Base-by-base conservation (phyloP, 30 jellyfish, hydroid and myxozoan genomes). In the Haliclystus octoradiatus region DNA sequence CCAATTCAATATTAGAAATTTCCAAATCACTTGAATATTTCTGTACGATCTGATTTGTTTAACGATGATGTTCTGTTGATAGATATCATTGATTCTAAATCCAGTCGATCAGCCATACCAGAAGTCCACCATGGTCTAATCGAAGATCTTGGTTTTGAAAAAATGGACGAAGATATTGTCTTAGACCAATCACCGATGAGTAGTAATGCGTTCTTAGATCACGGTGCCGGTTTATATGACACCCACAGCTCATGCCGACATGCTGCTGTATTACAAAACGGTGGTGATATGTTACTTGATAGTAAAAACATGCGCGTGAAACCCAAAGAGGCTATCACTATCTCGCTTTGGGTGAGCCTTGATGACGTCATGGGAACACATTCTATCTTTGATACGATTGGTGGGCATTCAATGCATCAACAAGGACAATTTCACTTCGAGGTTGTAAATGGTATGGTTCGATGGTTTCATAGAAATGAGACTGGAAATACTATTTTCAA, bases 401-500 rank as follows among this genome's bases (percentile, higher is more conserved):
- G 98, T 0, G 83, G 84, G 32, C 82, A 82, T 40, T 89, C 98
- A 2, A 60, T 34, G 27, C 98, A 89, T 47, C 78, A 62, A 1
- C 70, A 71, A 25, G 98, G 98, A 15, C 98, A 81, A 51, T 89
- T 75, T 71, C 98, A 89, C 75, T 89, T 89, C 67, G 98, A 89
- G 71, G 68, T 89, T 29, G 94, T 89, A n/a, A 94, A 94, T 22
- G 98, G 98, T 3, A 95, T 85, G 60, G 98, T 89, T 1, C 69
- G 98, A 32, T 89, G 98, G 98, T 89, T 89, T 71, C 98, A 89
- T 57, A 62, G 98, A 50, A 82, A 89, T 68, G 98, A 89, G 68
- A 89, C 94, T 33, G 95, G 82, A 26, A 74, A 77, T 2, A 77
- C 66, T 34, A 81, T 89, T 24, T 89, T 89, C 53, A 82, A 82